Evolutionary conservation across 2,797 vertebrate genomes (phyloP).

Genomic region (Eospalax fontanierii): DNA sequence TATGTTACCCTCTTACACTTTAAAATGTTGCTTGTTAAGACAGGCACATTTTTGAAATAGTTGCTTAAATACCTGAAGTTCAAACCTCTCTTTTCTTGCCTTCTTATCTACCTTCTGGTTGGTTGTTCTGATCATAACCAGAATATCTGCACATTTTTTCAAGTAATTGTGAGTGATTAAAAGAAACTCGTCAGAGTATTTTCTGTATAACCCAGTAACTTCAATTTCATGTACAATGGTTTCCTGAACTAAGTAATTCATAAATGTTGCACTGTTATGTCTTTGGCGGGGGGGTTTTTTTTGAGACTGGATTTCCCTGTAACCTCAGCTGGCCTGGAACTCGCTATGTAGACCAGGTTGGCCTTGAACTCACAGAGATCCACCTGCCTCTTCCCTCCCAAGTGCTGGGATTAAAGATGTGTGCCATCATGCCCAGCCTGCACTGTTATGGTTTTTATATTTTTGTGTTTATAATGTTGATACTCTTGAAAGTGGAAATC

Average conservation of each 20-base stretch:
- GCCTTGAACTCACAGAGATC: too few species aligned
- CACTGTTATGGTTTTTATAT: slow-evolving; percentile 14
- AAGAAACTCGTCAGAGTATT: background rate
- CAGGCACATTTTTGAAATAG: slow-evolving; percentile 72
- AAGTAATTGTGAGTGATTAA: slow-evolving; percentile 8
- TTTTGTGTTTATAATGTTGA: slow-evolving; percentile 43
- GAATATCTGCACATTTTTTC: slow-evolving; percentile 33
- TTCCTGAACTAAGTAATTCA: slow-evolving; percentile 35
- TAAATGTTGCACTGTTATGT: background rate
- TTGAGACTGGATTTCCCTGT: too few species aligned
- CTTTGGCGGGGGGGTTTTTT: too few species aligned
- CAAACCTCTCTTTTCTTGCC: slow-evolving; percentile 56
- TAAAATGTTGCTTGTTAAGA: slow-evolving; percentile 57
- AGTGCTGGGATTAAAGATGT: too few species aligned
- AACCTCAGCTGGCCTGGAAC: too few species aligned
- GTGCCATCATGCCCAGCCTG: too few species aligned
- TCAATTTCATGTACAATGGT: slow-evolving; percentile 19
- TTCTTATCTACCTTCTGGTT: slow-evolving; percentile 4
- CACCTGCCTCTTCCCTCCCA: too few species aligned
- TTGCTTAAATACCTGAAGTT: slow-evolving; percentile 62
- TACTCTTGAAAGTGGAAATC: slow-evolving; percentile 27
- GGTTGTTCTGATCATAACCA: background rate
- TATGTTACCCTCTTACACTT: slow-evolving; percentile 19
- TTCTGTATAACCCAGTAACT: slow-evolving; percentile 24
- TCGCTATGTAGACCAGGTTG: too few species aligned